These are phyloP conservation scores for Shinisaurus crocodilurus DNA, from an alignment of 2,113 vertebrate genomes.

Conservation along the genomic window DNA sequence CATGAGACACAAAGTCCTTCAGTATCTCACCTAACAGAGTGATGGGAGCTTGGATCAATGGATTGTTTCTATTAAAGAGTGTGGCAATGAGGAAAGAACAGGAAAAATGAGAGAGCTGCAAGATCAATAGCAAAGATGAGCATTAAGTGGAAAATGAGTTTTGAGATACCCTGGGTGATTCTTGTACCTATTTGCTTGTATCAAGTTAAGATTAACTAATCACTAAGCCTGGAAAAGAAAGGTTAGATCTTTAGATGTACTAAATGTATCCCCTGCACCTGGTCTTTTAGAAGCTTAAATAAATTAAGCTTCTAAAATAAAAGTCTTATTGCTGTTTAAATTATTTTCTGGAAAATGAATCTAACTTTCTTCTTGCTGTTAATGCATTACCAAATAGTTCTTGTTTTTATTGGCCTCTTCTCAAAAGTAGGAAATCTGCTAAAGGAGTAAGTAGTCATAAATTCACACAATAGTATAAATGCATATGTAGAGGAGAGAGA, in stretches of 20 bases:
- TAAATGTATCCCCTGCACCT: background rate
- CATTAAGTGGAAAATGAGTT: background rate
- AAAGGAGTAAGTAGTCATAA: background rate
- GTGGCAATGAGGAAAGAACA: too few species aligned
- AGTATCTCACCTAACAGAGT: too few species aligned
- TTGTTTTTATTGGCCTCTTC: background rate
- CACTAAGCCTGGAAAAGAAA: background rate
- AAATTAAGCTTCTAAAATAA: background rate
- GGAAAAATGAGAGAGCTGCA: too few species aligned
- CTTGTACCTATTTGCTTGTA: too few species aligned
- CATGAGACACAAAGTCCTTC: background rate
- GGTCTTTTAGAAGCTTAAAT: too few species aligned
- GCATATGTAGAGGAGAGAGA: background rate
- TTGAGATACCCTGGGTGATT: background rate
- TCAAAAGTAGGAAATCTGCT: background rate
- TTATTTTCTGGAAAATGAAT: background rate
- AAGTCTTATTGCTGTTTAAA: background rate
- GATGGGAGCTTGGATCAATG: too few species aligned
- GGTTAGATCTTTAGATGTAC: background rate
- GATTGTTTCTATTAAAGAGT: too few species aligned
- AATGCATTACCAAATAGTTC: background rate
- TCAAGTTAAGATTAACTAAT: background rate
- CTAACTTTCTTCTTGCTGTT: background rate
- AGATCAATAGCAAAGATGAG: too few species aligned
- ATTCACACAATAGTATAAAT: background rate